phyloP scores from a whole-genome alignment of 2,797 vertebrate genomes.

The Sebastes taczanowskii region DNA sequence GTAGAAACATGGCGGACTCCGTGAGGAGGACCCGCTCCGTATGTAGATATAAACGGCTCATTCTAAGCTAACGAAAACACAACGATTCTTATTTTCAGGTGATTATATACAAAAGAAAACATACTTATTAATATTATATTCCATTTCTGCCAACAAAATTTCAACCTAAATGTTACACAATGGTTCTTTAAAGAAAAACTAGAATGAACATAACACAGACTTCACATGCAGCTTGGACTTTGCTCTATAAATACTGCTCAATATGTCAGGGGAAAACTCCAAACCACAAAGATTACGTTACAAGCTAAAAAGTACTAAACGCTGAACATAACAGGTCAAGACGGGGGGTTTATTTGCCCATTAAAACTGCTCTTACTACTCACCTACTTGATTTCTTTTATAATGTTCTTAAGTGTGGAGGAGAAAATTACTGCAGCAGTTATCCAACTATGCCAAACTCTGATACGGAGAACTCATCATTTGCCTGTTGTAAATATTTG shows the following conservation, averaged over 20 bases:
- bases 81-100: no score
- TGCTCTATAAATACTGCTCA: neutral
- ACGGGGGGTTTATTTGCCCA: neutral
- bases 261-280: neutral
- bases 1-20: no score
- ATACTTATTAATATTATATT: no score
- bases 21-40: no score
- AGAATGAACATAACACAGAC: no score
- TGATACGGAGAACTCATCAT: neutral
- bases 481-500: neutral
- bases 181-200: no score
- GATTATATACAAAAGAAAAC: no score
- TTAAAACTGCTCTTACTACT: neutral
- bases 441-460: neutral
- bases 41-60: no score
- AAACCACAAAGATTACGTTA: neutral
- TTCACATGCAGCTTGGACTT: no score
- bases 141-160: no score
- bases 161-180: no score
- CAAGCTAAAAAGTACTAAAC: neutral
- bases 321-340: neutral
- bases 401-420: neutral
- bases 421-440: neutral
- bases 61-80: no score
- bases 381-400: neutral